Evolutionary conservation across 2,888 invertebrate genomes (phyloP).

Genomic region (Lamellibrachia columna): DNA sequence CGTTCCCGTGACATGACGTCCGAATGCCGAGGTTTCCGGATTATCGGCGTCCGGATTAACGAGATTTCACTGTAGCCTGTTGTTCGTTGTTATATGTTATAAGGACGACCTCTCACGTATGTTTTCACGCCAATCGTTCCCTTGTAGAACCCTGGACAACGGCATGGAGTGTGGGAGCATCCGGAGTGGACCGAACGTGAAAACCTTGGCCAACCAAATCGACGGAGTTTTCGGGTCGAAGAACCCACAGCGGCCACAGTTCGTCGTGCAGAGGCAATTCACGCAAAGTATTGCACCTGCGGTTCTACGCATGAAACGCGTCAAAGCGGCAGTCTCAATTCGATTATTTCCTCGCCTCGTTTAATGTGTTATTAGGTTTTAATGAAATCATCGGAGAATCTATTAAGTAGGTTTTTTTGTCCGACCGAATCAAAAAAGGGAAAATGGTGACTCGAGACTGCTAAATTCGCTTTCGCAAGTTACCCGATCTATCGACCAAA

Average conservation of each 20-base stretch:
- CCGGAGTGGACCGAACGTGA: not conserved
- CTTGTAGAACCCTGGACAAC: not conserved
- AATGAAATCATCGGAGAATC: too few species aligned
- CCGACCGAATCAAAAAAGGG: too few species aligned
- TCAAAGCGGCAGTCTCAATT: not conserved
- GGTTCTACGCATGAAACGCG: not conserved
- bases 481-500: too few species aligned
- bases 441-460: too few species aligned
- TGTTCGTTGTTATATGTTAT: too few species aligned
- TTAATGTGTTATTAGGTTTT: too few species aligned
- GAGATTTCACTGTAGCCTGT: too few species aligned
- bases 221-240: constrained; percentile 3
- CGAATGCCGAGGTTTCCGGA: not conserved
- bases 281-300: not conserved
- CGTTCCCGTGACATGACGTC: too few species aligned
- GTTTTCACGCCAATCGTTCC: not conserved
- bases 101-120: not conserved
- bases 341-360: too few species aligned
- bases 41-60: too few species aligned
- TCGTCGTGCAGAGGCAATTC: not conserved
- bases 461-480: too few species aligned
- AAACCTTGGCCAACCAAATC: not conserved
- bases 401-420: too few species aligned
- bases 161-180: not conserved
- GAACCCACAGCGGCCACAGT: not conserved